A percentile compares a stretch with the other conserved stretches of the same genome.
phyloP scores from a whole-genome alignment of 2,113 vertebrate genomes.

The Talpa occidentalis region DNA sequence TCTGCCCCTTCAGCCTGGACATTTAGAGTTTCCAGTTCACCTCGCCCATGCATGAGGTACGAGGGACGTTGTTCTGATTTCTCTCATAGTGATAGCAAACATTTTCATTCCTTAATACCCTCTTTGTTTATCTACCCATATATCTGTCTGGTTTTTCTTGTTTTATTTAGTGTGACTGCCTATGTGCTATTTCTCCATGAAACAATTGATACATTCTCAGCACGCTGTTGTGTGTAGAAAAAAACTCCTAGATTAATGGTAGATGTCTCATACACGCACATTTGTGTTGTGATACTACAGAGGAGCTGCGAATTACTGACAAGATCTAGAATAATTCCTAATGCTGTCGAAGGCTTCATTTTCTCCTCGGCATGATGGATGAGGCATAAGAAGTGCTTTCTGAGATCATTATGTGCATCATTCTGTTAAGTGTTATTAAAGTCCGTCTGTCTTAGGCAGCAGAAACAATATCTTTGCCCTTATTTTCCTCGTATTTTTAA shows the following conservation, averaged over 20 bases:
- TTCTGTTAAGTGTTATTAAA: constrained; percentile 91
- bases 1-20: background rate
- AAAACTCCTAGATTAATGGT: constrained; percentile 88
- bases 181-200: constrained; percentile 82
- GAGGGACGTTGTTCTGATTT: constrained; percentile 71
- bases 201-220: constrained; percentile 87
- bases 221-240: constrained; percentile 68
- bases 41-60: constrained; percentile 55
- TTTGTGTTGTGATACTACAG: constrained; percentile 87
- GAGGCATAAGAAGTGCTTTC: constrained; percentile 89
- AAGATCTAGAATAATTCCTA: constrained; percentile 91
- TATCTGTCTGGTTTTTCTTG: constrained; percentile 80
- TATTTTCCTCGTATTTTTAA: constrained; percentile 79
- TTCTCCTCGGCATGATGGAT: constrained; percentile 88
- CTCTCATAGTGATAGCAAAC: constrained; percentile 73
- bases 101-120: constrained; percentile 82
- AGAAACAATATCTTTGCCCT: constrained; percentile 84
- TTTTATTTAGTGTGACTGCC: constrained; percentile 86
- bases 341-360: constrained; percentile 90
- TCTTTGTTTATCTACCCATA: constrained; percentile 83
- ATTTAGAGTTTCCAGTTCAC: constrained; percentile 58
- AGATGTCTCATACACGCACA: constrained; percentile 87
- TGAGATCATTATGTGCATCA: constrained; percentile 89
- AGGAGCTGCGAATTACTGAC: constrained; percentile 90
- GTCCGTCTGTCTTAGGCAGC: constrained; percentile 87